Evolutionary conservation across 1,140 invertebrate genomes (phyloP).

Genomic region (Drosophila grimshawi): DNA sequence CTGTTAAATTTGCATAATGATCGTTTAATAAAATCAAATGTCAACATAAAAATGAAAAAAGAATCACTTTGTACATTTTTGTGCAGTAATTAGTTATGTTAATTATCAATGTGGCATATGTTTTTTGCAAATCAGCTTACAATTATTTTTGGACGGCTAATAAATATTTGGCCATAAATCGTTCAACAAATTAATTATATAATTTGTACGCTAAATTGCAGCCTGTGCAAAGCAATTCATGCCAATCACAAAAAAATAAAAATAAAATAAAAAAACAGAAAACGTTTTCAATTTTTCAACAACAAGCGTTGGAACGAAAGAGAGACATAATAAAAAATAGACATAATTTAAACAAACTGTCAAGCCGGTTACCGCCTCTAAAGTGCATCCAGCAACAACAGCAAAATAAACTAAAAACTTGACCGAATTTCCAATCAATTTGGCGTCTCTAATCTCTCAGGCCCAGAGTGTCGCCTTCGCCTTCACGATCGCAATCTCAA

Average conservation of each 20-base stretch:
- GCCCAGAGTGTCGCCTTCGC: constrained; percentile 54
- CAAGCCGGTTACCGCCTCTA: constrained; percentile 63
- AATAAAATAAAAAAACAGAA: constrained; percentile 35
- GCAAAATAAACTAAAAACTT: constrained; percentile 45
- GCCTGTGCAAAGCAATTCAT: constrained; percentile 35
- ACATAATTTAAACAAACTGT: constrained; percentile 45
- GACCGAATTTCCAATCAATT: constrained; percentile 71
- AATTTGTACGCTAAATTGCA: constrained; percentile 13
- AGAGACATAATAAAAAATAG: constrained; percentile 38
- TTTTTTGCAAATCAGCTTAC: constrained; percentile 2
- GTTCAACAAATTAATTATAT: constrained; percentile 32
- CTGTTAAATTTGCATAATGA: constrained; percentile 64
- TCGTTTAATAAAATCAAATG: constrained; percentile 23
- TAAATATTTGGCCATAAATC: constrained; percentile 63
- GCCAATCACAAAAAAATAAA: constrained; percentile 23
- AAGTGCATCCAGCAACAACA: constrained; percentile 60
- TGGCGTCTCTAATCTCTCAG: constrained; percentile 60
- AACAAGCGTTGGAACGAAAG: constrained; percentile 21
- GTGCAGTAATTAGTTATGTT: not conserved
- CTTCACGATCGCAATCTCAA: constrained; percentile 50
- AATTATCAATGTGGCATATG: not conserved
- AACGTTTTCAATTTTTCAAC: constrained; percentile 63
- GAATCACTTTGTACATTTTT: not conserved
- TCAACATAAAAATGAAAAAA: constrained; percentile 1
- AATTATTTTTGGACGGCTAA: constrained; percentile 50